These are phyloP conservation scores for Cebus imitator DNA, from an alignment of 2,113 vertebrate genomes.

Conservation along the genomic window DNA sequence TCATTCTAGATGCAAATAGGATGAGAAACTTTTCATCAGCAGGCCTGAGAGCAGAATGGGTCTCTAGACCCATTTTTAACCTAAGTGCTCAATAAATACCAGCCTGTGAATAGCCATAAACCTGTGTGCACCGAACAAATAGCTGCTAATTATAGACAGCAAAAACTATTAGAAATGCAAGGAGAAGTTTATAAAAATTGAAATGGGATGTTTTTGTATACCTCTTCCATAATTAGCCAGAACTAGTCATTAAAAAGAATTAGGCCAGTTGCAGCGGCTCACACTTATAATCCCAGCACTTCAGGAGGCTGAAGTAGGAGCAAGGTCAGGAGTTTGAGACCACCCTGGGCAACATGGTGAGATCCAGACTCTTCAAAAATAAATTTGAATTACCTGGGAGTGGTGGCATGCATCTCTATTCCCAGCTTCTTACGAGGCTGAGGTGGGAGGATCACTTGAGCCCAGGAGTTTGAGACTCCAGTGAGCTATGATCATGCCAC, in stretches of 20 bases:
- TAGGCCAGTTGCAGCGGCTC: too few species aligned
- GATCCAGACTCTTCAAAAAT: too few species aligned
- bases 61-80: constrained; percentile 18
- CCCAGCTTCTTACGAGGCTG: too few species aligned
- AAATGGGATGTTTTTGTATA: background rate
- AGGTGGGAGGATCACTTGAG: too few species aligned
- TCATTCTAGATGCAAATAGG: background rate
- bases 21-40: background rate
- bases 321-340: too few species aligned
- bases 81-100: background rate
- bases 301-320: too few species aligned
- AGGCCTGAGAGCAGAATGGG: background rate
- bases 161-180: background rate
- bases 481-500: too few species aligned
- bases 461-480: too few species aligned
- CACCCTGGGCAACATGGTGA: too few species aligned
- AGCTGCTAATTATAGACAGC: background rate
- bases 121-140: background rate
- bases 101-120: background rate
- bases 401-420: too few species aligned
- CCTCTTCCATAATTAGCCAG: background rate
- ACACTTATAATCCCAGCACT: too few species aligned
- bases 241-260: background rate
- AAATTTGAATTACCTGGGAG: too few species aligned
- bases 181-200: background rate